These are phyloP conservation scores for Neodon shergylaensis DNA, from an alignment of 2,113 vertebrate genomes.

Conservation along the genomic window DNA sequence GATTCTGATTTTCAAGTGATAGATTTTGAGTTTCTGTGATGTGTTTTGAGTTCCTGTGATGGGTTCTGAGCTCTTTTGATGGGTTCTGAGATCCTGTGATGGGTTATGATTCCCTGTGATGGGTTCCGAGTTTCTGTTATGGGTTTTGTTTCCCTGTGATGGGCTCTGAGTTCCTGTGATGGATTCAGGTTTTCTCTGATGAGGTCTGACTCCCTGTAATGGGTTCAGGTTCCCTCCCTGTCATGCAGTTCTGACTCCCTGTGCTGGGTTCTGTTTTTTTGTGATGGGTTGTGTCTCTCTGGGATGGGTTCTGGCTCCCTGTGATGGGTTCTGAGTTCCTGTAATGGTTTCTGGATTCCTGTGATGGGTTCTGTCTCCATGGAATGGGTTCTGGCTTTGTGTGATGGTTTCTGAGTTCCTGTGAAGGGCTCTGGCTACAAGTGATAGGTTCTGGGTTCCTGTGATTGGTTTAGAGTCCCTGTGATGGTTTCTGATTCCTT, in stretches of 20 bases:
- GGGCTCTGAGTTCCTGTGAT: not conserved
- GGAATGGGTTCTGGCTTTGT: too few relatives aligned
- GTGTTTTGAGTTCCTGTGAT: not conserved
- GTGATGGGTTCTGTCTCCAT: too few relatives aligned
- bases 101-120: too few relatives aligned
- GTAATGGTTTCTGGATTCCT: not conserved
- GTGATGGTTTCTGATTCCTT: not conserved
- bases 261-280: not conserved
- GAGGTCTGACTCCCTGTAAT: not conserved
- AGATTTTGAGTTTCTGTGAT: too few relatives aligned
- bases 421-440: too few relatives aligned
- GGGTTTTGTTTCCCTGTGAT: not conserved
- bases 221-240: too few relatives aligned
- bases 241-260: not conserved
- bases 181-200: not conserved
- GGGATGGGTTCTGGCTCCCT: not conserved
- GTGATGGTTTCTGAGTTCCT: too few relatives aligned
- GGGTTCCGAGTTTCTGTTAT: not conserved
- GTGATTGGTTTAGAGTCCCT: too few relatives aligned
- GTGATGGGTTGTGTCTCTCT: not conserved
- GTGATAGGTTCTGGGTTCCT: too few relatives aligned
- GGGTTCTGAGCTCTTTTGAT: not conserved
- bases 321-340: not conserved
- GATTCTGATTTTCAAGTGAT: too few relatives aligned
- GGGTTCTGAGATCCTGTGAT: not conserved